A percentile compares a stretch with the other conserved stretches of the same genome.
Conservation (phyloP, 2,888 invertebrate species). For the Xestia sexstrigata region DNA sequence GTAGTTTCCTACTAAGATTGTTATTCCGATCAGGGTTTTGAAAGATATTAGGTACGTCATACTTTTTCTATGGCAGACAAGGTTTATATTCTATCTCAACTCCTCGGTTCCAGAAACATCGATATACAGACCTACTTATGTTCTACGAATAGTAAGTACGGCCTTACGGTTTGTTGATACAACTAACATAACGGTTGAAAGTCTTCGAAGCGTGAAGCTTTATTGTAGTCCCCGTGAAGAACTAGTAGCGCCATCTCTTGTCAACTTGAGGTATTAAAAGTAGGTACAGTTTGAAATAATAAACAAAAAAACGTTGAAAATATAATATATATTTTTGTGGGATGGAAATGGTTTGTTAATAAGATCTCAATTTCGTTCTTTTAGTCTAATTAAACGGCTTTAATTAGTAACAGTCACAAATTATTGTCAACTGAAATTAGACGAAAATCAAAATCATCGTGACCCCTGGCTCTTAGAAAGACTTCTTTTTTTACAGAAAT, state of each 20-base stretch:
- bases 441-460: background rate
- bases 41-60: background rate
- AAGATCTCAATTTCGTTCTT: background rate
- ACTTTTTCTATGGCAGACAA: background rate
- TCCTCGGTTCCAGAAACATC: constrained; percentile 1
- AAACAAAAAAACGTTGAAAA: background rate
- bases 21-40: background rate
- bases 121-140: background rate
- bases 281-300: background rate
- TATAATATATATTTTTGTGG: background rate
- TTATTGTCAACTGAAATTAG: background rate
- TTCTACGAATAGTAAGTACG: background rate
- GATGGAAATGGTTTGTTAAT: background rate
- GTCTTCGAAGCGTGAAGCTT: constrained; percentile 17
- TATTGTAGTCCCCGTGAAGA: constrained; percentile 2
- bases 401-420: background rate
- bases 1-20: background rate
- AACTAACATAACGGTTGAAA: constrained; percentile 9
- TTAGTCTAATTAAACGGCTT: background rate
- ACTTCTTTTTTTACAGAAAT: background rate
- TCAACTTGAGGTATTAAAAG: background rate
- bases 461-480: background rate
- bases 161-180: background rate
- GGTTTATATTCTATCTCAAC: background rate
- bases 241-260: constrained; percentile 64